Conservation (phyloP, 2,113 vertebrate genomes). For the Oophaga pumilio region DNA sequence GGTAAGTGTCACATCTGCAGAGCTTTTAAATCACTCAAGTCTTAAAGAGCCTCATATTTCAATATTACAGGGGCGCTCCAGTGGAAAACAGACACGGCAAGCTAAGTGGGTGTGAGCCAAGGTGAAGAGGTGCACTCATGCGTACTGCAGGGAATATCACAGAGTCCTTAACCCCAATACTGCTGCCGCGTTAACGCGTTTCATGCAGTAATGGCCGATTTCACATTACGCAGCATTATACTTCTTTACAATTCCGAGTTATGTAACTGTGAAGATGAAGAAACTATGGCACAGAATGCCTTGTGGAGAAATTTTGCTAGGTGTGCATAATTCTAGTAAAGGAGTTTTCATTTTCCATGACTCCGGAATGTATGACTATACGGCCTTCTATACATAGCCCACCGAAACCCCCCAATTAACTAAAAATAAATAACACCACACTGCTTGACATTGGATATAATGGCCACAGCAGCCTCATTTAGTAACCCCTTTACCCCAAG, state of each 20-base stretch:
- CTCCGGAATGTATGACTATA: too few species aligned
- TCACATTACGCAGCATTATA: not conserved
- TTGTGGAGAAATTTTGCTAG: not conserved
- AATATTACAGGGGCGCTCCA: conserved; percentile 31
- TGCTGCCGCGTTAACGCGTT: not conserved
- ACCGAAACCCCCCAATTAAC: too few species aligned
- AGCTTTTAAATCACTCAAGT: conserved; percentile 42
- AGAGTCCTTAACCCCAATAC: not conserved
- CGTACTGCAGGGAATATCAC: not conserved
- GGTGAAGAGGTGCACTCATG: conserved; percentile 22
- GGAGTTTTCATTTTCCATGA: too few species aligned
- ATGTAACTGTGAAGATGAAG: not conserved
- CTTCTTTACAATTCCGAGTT: not conserved
- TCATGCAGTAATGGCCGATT: not conserved
- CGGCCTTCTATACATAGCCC: too few species aligned
- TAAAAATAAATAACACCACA: too few species aligned
- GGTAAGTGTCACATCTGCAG: conserved; percentile 37
- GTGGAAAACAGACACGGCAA: conserved; percentile 45
- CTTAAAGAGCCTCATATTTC: conserved; percentile 49
- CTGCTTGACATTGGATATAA: too few species aligned
- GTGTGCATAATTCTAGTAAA: too few species aligned
- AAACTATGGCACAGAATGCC: not conserved
- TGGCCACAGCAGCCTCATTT: too few species aligned
- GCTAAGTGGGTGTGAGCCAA: conserved; percentile 43
- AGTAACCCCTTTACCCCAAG: too few species aligned